Evolutionary conservation across 2,113 vertebrate genomes (phyloP), one percentile per base, ranked within the genome.

Genomic region (Ptychochromis oligacanthus): DNA sequence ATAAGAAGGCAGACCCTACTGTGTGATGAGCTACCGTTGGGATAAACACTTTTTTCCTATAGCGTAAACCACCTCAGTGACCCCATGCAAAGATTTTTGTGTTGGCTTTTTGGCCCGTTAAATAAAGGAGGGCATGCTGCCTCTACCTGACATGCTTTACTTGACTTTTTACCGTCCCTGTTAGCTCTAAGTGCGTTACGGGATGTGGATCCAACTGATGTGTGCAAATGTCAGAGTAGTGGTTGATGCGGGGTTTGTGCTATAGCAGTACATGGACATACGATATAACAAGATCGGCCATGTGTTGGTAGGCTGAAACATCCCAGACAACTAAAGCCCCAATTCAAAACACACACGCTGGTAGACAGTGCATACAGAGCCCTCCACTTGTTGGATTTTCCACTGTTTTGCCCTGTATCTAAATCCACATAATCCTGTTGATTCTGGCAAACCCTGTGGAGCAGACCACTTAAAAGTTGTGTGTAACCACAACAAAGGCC

Each of bases 401-500:
- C 54, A 22, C 75, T 83, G 85, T 92, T 91, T 89, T 87, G 70
- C 74, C 79, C 77, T 84, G 56, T 43, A 26, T 81, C 67, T 67
- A 65, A 91, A 87, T 80, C 80, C 49, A 20, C 62, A 3, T 93
- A 91, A 92, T 93, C 83, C 87, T 90, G 87, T 91, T 94, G 80
- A 88, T 92, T 90, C 38, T 80, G 49, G 28, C 62, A 82, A 82
- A 78, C 13, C 17, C 26, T 2, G 60, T 52, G 55, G 76, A 83
- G 79, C 70, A 36, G 77, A 84, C 80, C 89, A 89, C 85, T 93
- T 80, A 36, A 80, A 81, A 9, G 22, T 79, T 89, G 59, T 89
- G 79, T 88, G 56, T 28, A 86, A 89, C 65, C 58, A 81, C 84
- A 92, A 92, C 90, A 88, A 55, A 91, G 56, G 26, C 24, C 24